Evolutionary conservation across 1,140 invertebrate genomes (phyloP), one percentile per base, ranked within the genome.

Genomic region (Nylanderia fulva): DNA sequence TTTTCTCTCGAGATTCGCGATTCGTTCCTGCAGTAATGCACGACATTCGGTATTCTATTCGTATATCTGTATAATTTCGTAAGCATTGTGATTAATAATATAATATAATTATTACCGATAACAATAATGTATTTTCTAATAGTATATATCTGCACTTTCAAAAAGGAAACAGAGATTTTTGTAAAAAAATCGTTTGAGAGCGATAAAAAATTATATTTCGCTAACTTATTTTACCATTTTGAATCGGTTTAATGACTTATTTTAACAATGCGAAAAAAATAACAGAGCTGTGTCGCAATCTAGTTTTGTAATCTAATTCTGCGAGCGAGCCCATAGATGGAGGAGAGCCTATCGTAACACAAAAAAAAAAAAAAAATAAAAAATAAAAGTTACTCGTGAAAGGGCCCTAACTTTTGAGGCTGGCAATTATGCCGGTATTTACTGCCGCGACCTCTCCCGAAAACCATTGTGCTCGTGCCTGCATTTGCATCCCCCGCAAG

Each of bases 391-490:
- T 54, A 15, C 33, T 74, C 86, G 84, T 84, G 85, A 91, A 86
- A 84, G 86, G 58, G 85, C 79, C 86, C 88, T 90, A 91, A 91
- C 82, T 88, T 89, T 91, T 90, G 84, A 91, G 89, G 52, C 88
- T 91, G 91, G 93, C 91, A 93, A 93, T 93, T 94, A 94, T 92
- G 92, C 90, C 86, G 92, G 91, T 94, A 93, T 94, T 94, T 94
- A 94, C 92, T 94, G 90, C 92, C 90, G 82, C 86, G 83, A 89
- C 92, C 88, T 90, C 86, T 91, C 83, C 86, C 86, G 90, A 87
- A 86, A 89, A 84, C 90, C 91, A 93, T 94, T 94, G 93, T 94
- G 90, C 91, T 91, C 92, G 86, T 88, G 88, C 86, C 85, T 86
- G 86, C 90, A 92, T 92, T 92, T 91, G 91, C 92, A 93, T 92